phyloP scores from a whole-genome alignment of 2,888 invertebrate genomes.

The Caenorhabditis sinica region DNA sequence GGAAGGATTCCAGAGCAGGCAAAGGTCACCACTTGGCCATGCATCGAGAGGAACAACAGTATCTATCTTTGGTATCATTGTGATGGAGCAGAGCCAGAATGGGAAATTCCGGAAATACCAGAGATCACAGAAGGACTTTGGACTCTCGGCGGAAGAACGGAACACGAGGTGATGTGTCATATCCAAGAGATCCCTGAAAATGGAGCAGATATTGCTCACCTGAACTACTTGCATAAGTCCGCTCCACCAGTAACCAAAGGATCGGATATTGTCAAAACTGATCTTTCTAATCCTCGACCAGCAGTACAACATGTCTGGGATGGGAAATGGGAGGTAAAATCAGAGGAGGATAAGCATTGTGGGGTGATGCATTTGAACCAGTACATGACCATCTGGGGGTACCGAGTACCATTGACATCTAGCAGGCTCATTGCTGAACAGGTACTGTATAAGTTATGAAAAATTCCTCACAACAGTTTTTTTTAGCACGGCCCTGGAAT shows the following conservation, averaged over 20 bases:
- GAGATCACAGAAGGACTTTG: slow-evolving; percentile 87
- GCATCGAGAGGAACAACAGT: slow-evolving; percentile 88
- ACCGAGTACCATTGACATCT: slow-evolving; percentile 70
- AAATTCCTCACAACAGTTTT: not conserved
- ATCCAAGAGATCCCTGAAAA: slow-evolving; percentile 93
- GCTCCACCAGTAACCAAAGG: slow-evolving; percentile 65
- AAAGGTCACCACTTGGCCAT: slow-evolving; percentile 87
- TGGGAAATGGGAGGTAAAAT: slow-evolving; percentile 86
- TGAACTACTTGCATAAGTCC: slow-evolving; percentile 88
- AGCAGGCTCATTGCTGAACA: slow-evolving; percentile 76
- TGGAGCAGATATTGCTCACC: slow-evolving; percentile 91
- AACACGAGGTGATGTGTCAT: slow-evolving; percentile 86
- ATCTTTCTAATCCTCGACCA: slow-evolving; percentile 72
- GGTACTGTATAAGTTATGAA: no score
- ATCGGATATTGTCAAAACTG: slow-evolving; percentile 73
- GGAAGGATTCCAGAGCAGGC: slow-evolving; percentile 87
- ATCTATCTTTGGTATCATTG: slow-evolving; percentile 92
- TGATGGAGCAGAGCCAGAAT: slow-evolving; percentile 88
- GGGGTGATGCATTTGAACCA: slow-evolving; percentile 88
- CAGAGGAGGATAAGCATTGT: slow-evolving; percentile 86
- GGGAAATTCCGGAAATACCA: slow-evolving; percentile 87
- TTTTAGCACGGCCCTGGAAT: slow-evolving; percentile 89
- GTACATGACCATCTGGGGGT: slow-evolving; percentile 71
- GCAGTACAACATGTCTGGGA: slow-evolving; percentile 86
- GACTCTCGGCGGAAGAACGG: slow-evolving; percentile 89